A percentile compares a stretch with the other conserved stretches of the same genome.
Evolutionary conservation across 92 coral and sea anemone genomes (phyloP).

Genomic region (Palythoa caribaeorum): DNA sequence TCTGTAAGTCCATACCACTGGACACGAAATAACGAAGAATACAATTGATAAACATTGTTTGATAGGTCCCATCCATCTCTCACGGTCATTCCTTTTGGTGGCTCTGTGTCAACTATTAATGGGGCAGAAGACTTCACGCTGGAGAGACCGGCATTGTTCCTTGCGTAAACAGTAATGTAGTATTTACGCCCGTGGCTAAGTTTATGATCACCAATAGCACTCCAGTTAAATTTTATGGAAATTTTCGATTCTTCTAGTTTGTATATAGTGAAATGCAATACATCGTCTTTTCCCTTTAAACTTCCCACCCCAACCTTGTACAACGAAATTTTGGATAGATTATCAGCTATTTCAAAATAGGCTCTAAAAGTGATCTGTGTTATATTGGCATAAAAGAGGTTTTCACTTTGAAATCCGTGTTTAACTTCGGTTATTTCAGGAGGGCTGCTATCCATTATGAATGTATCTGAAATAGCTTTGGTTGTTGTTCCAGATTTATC

Average conservation of each 20-base stretch:
- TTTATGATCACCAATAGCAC: conserved; percentile 25
- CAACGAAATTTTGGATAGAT: conserved; percentile 56
- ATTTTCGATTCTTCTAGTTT: conserved; percentile 8
- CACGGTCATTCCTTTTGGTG: conserved; percentile 64
- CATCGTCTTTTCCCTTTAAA: conserved; percentile 80
- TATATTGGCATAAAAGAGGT: conserved; percentile 40
- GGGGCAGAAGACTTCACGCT: conserved; percentile 66
- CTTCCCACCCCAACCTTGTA: conserved; percentile 81
- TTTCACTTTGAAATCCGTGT: conserved; percentile 71
- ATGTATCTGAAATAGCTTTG: conserved; percentile 66
- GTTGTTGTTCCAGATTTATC: conserved; percentile 81
- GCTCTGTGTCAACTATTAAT: conserved; percentile 70
- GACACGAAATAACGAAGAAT: conserved; percentile 73
- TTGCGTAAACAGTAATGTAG: conserved; percentile 69
- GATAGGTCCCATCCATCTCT: conserved; percentile 83
- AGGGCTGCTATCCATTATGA: conserved; percentile 82
- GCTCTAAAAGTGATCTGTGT: conserved; percentile 55
- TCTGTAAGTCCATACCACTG: conserved; percentile 83
- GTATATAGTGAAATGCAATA: conserved; percentile 47
- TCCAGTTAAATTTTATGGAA: conserved; percentile 76
- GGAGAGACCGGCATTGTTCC: conserved; percentile 72
- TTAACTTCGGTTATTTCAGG: conserved; percentile 66
- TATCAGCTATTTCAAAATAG: conserved; percentile 74
- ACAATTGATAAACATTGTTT: conserved; percentile 74
- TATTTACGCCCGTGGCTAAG: conserved; percentile 69